Percentiles rank a stretch among this genome's conserved stretches.
Evolutionary conservation across 2,888 invertebrate species (phyloP).

Genomic region (Sussaba pulchella): DNA sequence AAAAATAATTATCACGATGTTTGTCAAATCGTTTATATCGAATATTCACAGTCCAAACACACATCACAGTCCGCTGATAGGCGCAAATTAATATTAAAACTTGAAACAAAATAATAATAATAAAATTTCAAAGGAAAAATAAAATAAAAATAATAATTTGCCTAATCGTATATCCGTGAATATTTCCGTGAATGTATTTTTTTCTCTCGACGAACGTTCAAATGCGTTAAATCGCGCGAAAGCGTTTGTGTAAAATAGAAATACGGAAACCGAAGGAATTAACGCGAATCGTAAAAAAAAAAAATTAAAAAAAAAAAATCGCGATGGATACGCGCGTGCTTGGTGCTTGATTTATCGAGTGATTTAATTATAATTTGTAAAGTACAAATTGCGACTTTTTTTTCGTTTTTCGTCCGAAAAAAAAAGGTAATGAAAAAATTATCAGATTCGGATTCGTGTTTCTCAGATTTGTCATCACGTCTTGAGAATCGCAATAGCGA

Average conservation of each 20-base stretch:
- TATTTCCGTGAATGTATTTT: conserved; percentile 14
- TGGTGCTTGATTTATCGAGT: conserved; percentile 12
- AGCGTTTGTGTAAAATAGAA: too few species aligned
- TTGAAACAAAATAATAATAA: conserved; percentile 7
- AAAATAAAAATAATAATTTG: conserved; percentile 35
- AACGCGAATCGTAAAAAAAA: too few species aligned
- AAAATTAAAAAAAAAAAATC: conserved; percentile 13
- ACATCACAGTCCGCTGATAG: neutral
- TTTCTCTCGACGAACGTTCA: neutral
- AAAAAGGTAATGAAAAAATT: neutral
- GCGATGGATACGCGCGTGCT: neutral
- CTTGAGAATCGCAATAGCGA: too few species aligned
- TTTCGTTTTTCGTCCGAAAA: too few species aligned
- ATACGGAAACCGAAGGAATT: too few species aligned
- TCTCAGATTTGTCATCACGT: neutral
- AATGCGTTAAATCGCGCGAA: too few species aligned
- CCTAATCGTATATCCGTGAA: conserved; percentile 45
- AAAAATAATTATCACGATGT: conserved; percentile 35
- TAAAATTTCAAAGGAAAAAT: conserved; percentile 14
- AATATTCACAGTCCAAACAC: conserved; percentile 1
- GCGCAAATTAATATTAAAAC: too few species aligned
- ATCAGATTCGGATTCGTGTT: too few species aligned
- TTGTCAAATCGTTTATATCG: conserved; percentile 38
- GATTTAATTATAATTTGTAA: conserved; percentile 65
- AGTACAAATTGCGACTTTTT: conserved; percentile 60